A percentile compares a stretch with the other conserved stretches of the same genome.
phyloP scores from a whole-genome alignment of 2,797 vertebrate species.

The Pogoniulus pusillus region DNA sequence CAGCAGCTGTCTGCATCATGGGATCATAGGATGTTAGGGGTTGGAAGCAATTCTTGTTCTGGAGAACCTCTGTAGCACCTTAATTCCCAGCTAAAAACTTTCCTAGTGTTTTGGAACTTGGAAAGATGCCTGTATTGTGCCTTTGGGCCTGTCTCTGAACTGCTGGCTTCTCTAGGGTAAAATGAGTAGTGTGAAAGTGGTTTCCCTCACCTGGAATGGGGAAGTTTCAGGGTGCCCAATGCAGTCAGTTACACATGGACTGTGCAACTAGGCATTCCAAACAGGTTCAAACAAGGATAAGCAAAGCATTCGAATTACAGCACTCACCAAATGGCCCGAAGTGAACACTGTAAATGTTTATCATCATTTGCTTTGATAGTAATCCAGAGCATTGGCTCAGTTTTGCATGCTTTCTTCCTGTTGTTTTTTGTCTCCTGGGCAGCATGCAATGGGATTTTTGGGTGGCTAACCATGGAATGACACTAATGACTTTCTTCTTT shows the following conservation, averaged over 20 bases:
- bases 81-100: background rate
- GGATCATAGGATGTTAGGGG: too few species aligned
- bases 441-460: slow-evolving; percentile 53
- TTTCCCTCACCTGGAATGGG: background rate
- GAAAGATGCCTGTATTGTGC: background rate
- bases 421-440: background rate
- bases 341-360: background rate
- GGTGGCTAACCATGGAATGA: slow-evolving; percentile 42
- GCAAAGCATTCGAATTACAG: background rate
- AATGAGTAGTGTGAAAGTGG: background rate
- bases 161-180: background rate
- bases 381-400: background rate
- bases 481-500: slow-evolving; percentile 74
- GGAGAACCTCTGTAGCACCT: background rate
- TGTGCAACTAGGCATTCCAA: background rate
- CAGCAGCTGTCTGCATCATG: background rate
- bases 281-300: background rate
- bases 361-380: background rate
- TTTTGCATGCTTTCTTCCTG: background rate
- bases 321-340: background rate
- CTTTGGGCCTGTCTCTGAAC: background rate
- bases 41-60: background rate
- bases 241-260: background rate
- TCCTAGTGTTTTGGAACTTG: background rate
- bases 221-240: background rate